These are phyloP conservation scores for Gallinago undulata DNA, from an alignment of 2,113 vertebrate species.

Conservation along the genomic window DNA sequence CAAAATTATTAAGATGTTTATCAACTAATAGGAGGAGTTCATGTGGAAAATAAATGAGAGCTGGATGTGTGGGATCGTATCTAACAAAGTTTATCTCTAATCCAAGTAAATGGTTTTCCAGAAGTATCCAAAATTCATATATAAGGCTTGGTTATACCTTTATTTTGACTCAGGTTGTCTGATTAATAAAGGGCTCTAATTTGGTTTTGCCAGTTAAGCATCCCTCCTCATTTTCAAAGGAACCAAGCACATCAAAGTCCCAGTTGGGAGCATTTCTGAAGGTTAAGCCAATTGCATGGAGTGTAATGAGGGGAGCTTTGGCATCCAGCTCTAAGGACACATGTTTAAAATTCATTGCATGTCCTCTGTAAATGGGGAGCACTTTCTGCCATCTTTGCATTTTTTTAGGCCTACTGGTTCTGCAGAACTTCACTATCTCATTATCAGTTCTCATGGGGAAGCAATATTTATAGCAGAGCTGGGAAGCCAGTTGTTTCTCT, in stretches of 20 bases:
- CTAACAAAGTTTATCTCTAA: background rate
- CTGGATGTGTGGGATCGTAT: background rate
- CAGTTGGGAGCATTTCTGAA: constrained; percentile 26
- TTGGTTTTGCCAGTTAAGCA: background rate
- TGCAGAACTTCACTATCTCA: background rate
- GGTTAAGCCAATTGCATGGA: background rate
- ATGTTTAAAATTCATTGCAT: constrained; percentile 6
- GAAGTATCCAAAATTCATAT: background rate
- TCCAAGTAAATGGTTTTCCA: background rate
- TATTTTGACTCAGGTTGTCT: background rate
- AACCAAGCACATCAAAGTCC: background rate
- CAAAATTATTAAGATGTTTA: background rate
- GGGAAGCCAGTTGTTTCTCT: background rate
- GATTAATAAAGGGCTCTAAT: background rate
- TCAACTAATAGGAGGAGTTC: background rate
- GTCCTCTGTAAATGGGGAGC: background rate
- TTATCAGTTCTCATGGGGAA: background rate
- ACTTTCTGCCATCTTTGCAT: background rate
- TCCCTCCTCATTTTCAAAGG: constrained; percentile 5
- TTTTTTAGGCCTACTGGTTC: background rate
- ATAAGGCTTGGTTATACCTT: background rate
- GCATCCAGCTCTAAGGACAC: background rate
- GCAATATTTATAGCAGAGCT: background rate
- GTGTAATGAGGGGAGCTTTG: background rate
- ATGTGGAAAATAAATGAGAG: background rate